Percentiles rank a stretch among this genome's conserved stretches.
These are phyloP conservation scores for Dermatophagoides farinae DNA, from an alignment of 1,140 invertebrate species.

Conservation along the genomic window DNA sequence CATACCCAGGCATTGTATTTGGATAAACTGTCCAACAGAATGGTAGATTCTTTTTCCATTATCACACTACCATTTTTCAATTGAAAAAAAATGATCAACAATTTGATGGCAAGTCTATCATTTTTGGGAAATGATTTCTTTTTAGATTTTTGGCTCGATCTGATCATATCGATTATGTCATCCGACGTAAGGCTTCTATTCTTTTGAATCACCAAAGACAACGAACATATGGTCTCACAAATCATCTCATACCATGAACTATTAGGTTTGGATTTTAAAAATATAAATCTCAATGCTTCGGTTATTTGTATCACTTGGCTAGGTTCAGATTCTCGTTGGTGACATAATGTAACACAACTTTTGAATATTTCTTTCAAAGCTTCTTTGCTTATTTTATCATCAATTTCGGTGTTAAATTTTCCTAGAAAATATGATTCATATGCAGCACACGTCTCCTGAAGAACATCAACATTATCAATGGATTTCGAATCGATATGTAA, in stretches of 20 bases:
- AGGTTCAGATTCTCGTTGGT: not conserved
- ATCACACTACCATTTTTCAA: not conserved
- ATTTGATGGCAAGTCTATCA: not conserved
- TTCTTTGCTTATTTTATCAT: not conserved
- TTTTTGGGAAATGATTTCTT: not conserved
- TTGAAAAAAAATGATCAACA: conserved; percentile 10
- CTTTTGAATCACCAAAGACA: not conserved
- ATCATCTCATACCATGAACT: not conserved
- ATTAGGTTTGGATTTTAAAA: not conserved
- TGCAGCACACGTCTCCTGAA: conserved; percentile 19
- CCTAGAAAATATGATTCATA: conserved; percentile 43
- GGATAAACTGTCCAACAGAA: conserved; percentile 24
- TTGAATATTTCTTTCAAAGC: conserved; percentile 28
- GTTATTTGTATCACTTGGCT: not conserved
- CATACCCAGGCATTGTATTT: conserved; percentile 43
- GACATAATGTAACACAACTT: conserved; percentile 45
- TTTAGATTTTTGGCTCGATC: not conserved
- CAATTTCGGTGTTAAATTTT: conserved; percentile 35
- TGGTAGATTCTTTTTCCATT: not conserved
- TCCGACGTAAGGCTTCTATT: not conserved
- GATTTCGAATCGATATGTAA: not conserved
- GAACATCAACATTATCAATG: conserved; percentile 17
- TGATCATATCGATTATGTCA: not conserved
- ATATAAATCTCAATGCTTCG: not conserved
- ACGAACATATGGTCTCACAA: conserved; percentile 1